phyloP scores from a whole-genome alignment of 2,113 vertebrate genomes.

The Neolamprologus longior region DNA sequence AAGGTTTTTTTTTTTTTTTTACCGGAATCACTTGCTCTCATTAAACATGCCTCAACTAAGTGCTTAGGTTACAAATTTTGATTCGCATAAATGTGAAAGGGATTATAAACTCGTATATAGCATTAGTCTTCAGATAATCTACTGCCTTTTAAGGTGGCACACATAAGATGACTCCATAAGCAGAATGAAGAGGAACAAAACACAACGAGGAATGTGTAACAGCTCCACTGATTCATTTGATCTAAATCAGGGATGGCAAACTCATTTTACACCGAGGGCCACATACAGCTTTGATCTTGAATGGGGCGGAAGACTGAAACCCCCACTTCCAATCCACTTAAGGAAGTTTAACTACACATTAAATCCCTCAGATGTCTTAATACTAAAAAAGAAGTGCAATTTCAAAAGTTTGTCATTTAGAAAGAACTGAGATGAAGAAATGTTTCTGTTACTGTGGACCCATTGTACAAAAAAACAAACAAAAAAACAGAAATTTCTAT shows the following conservation, averaged over 20 bases:
- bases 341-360: neutral
- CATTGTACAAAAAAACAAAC: neutral
- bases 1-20: neutral
- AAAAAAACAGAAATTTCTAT: neutral
- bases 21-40: neutral
- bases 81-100: neutral
- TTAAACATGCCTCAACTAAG: neutral
- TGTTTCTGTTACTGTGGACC: fast-evolving
- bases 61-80: neutral
- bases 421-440: neutral
- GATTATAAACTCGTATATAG: neutral
- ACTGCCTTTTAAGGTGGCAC: neutral
- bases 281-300: neutral
- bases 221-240: neutral
- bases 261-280: neutral
- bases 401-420: neutral
- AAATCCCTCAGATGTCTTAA: neutral
- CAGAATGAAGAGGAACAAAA: neutral
- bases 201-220: neutral
- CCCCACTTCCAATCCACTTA: neutral
- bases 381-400: neutral
- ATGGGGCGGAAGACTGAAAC: neutral
- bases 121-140: neutral
- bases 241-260: neutral
- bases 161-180: neutral